phyloP scores from a whole-genome alignment of 2,797 vertebrate genomes.

The Pseudopleuronectes americanus region DNA sequence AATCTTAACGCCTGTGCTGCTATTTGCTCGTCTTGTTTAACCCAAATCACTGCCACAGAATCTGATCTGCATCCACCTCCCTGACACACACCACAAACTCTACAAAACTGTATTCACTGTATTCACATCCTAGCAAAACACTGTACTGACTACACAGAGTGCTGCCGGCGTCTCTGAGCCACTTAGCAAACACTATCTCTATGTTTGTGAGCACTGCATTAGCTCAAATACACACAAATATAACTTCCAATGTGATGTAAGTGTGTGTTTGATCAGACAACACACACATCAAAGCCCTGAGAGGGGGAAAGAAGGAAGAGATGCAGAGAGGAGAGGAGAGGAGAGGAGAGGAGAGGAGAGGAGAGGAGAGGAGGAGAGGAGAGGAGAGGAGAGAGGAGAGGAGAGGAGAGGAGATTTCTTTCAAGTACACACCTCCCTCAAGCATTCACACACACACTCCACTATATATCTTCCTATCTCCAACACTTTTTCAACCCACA shows the following conservation, averaged over 20 bases:
- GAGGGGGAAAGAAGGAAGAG: slow-evolving; percentile 6
- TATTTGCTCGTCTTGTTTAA: slow-evolving; percentile 29
- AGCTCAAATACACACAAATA: slow-evolving; percentile 21
- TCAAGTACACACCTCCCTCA: slow-evolving; percentile 32
- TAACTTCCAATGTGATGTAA: slow-evolving; percentile 32
- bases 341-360: no score
- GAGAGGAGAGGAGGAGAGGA: no score
- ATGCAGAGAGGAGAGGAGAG: slow-evolving; percentile 1
- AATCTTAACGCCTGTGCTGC: not conserved
- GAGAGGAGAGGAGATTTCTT: not conserved
- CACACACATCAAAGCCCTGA: slow-evolving; percentile 36
- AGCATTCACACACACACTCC: slow-evolving; percentile 1
- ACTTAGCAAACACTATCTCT: slow-evolving; percentile 52
- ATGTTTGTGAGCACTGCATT: slow-evolving; percentile 34
- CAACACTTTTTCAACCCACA: slow-evolving; percentile 63
- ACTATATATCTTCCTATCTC: slow-evolving; percentile 35
- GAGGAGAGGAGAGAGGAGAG: no score
- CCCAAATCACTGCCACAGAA: slow-evolving; percentile 14
- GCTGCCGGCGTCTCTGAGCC: slow-evolving; percentile 4
- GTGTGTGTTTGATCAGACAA: slow-evolving; percentile 32
- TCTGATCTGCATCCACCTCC: slow-evolving; percentile 8
- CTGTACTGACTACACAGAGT: slow-evolving; percentile 7
- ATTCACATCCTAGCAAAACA: slow-evolving; percentile 16
- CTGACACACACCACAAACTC: slow-evolving; percentile 12
- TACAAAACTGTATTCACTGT: slow-evolving; percentile 3